Base-by-base conservation (phyloP, 2,113 vertebrate species). In the Tupaia chinensis region DNA sequence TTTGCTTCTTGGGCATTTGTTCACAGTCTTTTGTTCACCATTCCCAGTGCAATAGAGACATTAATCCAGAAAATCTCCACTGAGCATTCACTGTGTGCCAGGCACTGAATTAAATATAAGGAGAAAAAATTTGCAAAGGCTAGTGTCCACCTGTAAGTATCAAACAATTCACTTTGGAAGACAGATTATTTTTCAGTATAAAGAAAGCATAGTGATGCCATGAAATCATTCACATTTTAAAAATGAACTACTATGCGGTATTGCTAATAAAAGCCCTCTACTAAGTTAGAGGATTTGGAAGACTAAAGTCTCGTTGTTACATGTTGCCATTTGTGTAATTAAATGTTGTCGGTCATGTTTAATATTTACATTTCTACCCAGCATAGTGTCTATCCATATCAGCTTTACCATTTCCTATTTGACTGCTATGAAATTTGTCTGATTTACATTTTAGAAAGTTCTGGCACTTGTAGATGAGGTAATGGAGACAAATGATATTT, bases 161-260 rank as follows among this genome's bases (percentile, higher is more conserved):
- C 58, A 81, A 61, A 73, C 8, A 53, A 90, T 92, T 15, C 78
- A 61, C 87, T 95, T 85, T 53, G 22, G 29, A 93, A 74, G 77
- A 69, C 5, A 72, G 29, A 16, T 25, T 87, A 90, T 69, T 89
- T 86, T 74, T 14, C 29, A 65, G 32, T 22, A 56, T 60, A 87
- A 92, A 93, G 5, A n/a, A 87, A 93, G 19, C 10, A 92, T 90
- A 10, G 1, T 72, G 63, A 80, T 87, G 13, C 12, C 2, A 34
- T 87, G 95, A 69, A 95, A 77, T 93, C 97, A 87, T 95, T 89
- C 72, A 70, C 89, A 68, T 27, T 15, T 72, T 63, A 88, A 63
- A 29, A 87, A 89, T 77, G 94, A 93, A 88, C 83, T 84, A 61
- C n/a, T 17, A 0, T 84, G 53, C 32, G 13, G 17, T 65, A 19